Base-by-base conservation (phyloP, 2,888 invertebrate genomes). In the Caenorhabditis becei region DNA sequence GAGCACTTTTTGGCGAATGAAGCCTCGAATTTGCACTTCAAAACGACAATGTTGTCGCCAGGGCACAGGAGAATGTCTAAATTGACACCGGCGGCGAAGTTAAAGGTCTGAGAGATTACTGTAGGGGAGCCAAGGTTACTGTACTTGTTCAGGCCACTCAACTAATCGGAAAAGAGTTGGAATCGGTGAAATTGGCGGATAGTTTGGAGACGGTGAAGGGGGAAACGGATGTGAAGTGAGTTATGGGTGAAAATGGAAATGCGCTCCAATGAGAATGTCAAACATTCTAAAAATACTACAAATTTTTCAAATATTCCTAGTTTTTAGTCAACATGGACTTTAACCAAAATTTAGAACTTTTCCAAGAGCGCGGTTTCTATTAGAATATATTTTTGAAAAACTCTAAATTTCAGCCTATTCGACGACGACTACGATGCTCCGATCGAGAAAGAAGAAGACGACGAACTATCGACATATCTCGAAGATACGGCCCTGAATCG, bases 391-490 rank as follows among this genome's bases (percentile, higher is more conserved):
- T n/a, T n/a, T n/a, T n/a, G n/a, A n/a, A n/a, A n/a, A n/a, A n/a
- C n/a, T n/a, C n/a, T n/a, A n/a, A 5, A 11, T 41, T 41, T 14
- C 41, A 41, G 41, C 49, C 2, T 2, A 8, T 20, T 49, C 23
- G 23, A 49, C 23, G 49, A 49, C 49, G 49, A 49, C 18, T 49
- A 49, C 23, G 49, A 49, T 23, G 49, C 18, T 49, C 49, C 49
- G 49, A 49, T 49, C 3, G 49, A 49, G 8, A 18, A 18, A 11
- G 7, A 5, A n/a, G 41, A 41, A 41, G 49, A 49, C 4, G 20
- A 49, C 49, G 49, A 49, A 11, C 49, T 49, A 5, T 49, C 49
- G 4, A 11, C 20, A 18, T 49, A 49, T 18, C 20, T 49, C 20
- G 49, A 49, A 18, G 49, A 49, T 3, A 49, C 18, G 3, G 23